Evolutionary conservation across 2,113 vertebrate species (phyloP).

Genomic region (Mustela nigripes): DNA sequence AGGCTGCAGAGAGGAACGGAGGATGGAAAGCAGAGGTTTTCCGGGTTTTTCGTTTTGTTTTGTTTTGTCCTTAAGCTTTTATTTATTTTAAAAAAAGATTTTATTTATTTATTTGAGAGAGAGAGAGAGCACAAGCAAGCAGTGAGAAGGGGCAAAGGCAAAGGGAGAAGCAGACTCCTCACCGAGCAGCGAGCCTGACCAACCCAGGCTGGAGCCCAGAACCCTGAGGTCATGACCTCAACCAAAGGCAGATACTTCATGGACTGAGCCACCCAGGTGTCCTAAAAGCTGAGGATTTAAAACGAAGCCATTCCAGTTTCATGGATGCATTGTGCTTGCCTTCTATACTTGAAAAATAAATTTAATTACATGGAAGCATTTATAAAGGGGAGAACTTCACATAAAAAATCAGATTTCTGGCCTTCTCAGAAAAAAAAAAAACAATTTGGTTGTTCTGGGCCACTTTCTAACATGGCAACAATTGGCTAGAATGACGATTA

Average conservation of each 20-base stretch:
- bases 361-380: not conserved
- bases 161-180: no score
- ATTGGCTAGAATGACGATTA: not conserved
- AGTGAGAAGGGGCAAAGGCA: no score
- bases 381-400: not conserved
- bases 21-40: not conserved
- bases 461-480: not conserved
- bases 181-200: no score
- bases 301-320: not conserved
- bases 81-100: no score
- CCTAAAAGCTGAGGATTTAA: not conserved
- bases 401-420: not conserved
- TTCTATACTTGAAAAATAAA: not conserved
- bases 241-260: no score
- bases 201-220: no score
- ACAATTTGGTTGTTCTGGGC: not conserved
- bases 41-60: not conserved
- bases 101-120: not conserved
- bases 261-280: no score
- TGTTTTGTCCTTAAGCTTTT: no score
- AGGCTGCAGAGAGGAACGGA: not conserved
- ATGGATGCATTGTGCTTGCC: not conserved
- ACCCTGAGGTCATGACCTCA: no score
- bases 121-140: no score
- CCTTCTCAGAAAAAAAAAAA: not conserved